A percentile compares a stretch with the other conserved stretches of the same genome.
Conservation (phyloP, 2,113 vertebrate species). For the Rhinichthys klamathensis region DNA sequence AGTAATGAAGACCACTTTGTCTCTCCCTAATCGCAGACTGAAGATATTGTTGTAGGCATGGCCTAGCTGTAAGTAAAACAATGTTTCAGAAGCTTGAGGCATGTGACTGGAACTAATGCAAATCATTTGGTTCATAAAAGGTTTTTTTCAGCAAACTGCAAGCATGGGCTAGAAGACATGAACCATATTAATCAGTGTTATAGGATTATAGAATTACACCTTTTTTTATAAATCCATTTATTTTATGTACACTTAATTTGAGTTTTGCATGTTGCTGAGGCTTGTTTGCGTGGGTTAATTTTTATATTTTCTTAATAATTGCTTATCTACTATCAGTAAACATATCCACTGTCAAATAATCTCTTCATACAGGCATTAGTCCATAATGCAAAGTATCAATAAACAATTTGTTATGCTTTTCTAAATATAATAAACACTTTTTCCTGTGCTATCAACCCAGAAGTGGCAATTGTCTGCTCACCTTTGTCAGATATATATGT, state of each 20-base stretch:
- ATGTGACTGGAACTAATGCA: slow-evolving; percentile 59
- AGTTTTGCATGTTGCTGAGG: too few relatives aligned
- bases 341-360: not conserved
- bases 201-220: not conserved
- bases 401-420: too few relatives aligned
- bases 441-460: not conserved
- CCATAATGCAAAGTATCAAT: not conserved
- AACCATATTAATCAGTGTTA: not conserved
- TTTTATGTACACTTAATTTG: too few relatives aligned
- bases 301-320: too few relatives aligned
- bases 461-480: slow-evolving; percentile 53
- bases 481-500: slow-evolving; percentile 76
- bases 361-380: not conserved
- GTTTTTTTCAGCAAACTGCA: not conserved
- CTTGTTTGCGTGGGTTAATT: too few relatives aligned
- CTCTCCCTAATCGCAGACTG: slow-evolving; percentile 60
- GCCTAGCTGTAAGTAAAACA: slow-evolving; percentile 68
- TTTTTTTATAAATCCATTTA: not conserved
- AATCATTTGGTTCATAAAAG: not conserved
- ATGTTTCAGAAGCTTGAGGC: slow-evolving; percentile 48
- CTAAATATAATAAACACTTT: not conserved
- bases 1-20: slow-evolving; percentile 67
- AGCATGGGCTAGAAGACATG: not conserved
- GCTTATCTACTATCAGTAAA: not conserved
- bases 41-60: slow-evolving; percentile 80